Base-by-base conservation (phyloP, 2,888 invertebrate species). In the Leptopterna dolabrata region DNA sequence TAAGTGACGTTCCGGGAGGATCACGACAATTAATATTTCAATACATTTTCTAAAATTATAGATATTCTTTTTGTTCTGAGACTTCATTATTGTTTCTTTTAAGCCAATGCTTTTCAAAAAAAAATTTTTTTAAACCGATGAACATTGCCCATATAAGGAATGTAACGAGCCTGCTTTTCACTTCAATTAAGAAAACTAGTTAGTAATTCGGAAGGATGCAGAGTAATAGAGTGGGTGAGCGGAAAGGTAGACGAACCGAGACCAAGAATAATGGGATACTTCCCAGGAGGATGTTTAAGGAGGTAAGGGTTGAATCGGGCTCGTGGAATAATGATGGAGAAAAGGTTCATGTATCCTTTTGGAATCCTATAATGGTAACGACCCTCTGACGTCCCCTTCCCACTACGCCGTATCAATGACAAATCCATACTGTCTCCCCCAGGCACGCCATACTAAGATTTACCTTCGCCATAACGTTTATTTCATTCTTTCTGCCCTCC, bases 311-410 rank as follows among this genome's bases (percentile, higher is more conserved):
- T 30, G 27, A 14, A 47, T 19, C 16, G 80, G 80, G 47, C 16
- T 78, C 19, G 19, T 43, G 45, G 78, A 45, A 78, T 63, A 63
- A 63, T 45, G 78, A 45, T 45, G 27, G 27, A 0, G 78, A 45
- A n/a, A n/a, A 78, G 78, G 78, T 27, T 78, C 43, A 45, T 78
- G 78, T 78, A 78, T 78, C 78, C 45, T 78, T 45, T 24, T 78
- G 45, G 78, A 78, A 70, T 70, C 83, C 83, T 27, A 83, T 83
- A 83, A 83, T 70, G 83, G 83, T 83, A 83, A 83, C 83, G 83
- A 83, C 70, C 82, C 43, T 7, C 83, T 19, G 30, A 19, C 43
- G 7, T 19, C 27, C 78, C 45, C 45, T 78, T 27, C 24, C 24
- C 24, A 4, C 63, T 7, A 27, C 29, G 13, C 70, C 70, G 41